A percentile compares a stretch with the other conserved stretches of the same genome.
phyloP scores from a whole-genome alignment of 2,113 vertebrate species.

The Cyprinodon brontotheroides region DNA sequence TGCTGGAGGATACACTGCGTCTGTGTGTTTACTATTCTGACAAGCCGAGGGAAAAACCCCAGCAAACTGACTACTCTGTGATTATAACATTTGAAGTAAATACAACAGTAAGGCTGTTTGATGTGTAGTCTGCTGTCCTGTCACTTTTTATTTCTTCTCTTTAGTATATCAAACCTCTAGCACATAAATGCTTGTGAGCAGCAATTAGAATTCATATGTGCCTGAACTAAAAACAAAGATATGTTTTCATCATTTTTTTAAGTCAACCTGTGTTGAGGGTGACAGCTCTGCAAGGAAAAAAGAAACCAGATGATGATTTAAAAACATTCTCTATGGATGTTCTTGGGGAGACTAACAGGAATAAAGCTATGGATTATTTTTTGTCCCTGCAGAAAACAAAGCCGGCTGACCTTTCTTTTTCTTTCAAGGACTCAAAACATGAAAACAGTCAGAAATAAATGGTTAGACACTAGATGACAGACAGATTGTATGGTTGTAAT shows the following conservation, averaged over 20 bases:
- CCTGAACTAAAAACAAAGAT: neutral
- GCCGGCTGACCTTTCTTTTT: slow-evolving; percentile 49
- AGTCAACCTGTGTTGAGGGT: neutral
- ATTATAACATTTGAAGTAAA: slow-evolving; percentile 32
- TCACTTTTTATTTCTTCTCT: slow-evolving; percentile 11
- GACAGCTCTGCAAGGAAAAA: neutral
- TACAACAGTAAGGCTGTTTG: slow-evolving; percentile 3
- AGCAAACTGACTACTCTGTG: slow-evolving; percentile 28
- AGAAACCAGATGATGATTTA: slow-evolving; percentile 12
- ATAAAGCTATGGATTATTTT: slow-evolving; percentile 40
- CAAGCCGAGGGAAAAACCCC: slow-evolving; percentile 27
- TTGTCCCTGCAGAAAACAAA: slow-evolving; percentile 24
- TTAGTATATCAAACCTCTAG: slow-evolving; percentile 1
- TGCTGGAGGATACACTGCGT: slow-evolving; percentile 23
- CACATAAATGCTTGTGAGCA: slow-evolving; percentile 10
- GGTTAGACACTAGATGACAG: slow-evolving; percentile 23
- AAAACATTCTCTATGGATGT: slow-evolving; percentile 8
- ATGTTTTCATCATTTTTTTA: slow-evolving; percentile 1
- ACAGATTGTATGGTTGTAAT: slow-evolving; percentile 3
- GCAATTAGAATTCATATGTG: slow-evolving; percentile 2
- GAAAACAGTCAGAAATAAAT: slow-evolving; percentile 29
- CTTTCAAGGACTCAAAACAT: slow-evolving; percentile 36
- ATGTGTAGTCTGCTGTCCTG: slow-evolving; percentile 9
- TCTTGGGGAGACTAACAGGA: slow-evolving; percentile 18
- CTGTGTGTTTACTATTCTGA: slow-evolving; percentile 36